Evolutionary conservation across 2,797 vertebrate species (phyloP).

Genomic region (Parauchenoglanis punctatus): DNA sequence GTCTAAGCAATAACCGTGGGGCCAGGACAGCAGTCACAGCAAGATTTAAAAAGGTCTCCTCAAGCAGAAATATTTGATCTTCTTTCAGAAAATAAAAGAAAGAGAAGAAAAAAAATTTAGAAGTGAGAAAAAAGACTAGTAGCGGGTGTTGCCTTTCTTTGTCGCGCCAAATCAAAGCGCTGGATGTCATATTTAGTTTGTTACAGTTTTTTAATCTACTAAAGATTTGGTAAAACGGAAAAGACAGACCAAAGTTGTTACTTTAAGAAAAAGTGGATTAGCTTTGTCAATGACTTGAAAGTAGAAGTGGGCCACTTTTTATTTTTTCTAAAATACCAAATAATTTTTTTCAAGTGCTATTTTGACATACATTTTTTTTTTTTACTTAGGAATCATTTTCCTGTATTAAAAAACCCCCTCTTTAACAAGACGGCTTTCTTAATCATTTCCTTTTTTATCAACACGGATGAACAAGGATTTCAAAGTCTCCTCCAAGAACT

Average conservation of each 20-base stretch:
- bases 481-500: not conserved
- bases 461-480: not conserved
- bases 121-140: slow-evolving; percentile 42
- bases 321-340: not conserved
- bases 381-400: not conserved
- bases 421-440: not conserved
- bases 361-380: too few relatives aligned
- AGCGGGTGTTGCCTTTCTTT: slow-evolving; percentile 44
- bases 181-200: slow-evolving; percentile 39
- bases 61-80: slow-evolving; percentile 90
- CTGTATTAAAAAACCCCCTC: too few relatives aligned
- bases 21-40: slow-evolving; percentile 79
- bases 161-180: slow-evolving; percentile 42
- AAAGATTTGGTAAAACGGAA: slow-evolving; percentile 13
- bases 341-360: not conserved
- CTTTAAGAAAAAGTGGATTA: not conserved
- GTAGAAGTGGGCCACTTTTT: not conserved
- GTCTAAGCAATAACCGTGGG: slow-evolving; percentile 74
- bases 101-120: slow-evolving; percentile 30
- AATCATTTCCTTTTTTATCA: not conserved
- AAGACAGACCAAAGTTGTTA: not conserved
- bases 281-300: not conserved
- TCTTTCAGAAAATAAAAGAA: slow-evolving; percentile 77
- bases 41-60: slow-evolving; percentile 83
- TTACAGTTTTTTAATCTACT: not conserved